Evolutionary conservation across 2,797 vertebrate genomes (phyloP).

Genomic region (Luscinia megarhynchos): DNA sequence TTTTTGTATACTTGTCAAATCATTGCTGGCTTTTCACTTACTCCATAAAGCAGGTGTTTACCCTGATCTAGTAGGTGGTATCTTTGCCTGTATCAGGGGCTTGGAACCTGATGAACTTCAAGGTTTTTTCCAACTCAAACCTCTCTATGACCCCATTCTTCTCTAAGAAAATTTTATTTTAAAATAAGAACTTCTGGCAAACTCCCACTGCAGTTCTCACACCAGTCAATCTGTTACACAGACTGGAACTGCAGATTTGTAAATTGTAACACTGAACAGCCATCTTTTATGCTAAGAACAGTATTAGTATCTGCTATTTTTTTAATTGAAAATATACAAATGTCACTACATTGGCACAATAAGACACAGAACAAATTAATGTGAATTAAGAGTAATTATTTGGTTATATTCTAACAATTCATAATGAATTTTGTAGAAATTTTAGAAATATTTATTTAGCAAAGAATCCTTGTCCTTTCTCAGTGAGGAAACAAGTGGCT

Average conservation of each 20-base stretch:
- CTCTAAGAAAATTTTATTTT: background rate
- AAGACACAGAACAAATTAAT: background rate
- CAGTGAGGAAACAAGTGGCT: background rate
- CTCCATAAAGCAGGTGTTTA: background rate
- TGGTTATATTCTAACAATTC: background rate
- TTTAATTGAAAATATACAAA: background rate
- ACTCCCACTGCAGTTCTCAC: background rate
- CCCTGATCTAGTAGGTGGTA: background rate
- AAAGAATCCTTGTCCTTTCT: background rate
- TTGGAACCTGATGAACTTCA: background rate
- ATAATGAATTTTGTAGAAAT: background rate
- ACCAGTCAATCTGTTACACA: background rate
- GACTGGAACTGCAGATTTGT: background rate
- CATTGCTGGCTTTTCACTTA: background rate
- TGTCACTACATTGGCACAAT: background rate
- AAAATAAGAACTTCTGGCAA: background rate
- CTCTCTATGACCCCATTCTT: background rate
- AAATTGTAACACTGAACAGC: background rate
- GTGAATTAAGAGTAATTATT: background rate
- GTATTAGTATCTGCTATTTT: background rate
- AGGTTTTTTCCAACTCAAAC: background rate
- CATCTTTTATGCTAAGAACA: background rate
- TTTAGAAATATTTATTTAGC: background rate
- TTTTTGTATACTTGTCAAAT: background rate
- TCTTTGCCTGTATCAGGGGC: accelerated